phyloP scores from a whole-genome alignment of 2,113 vertebrate species.

The Thymallus thymallus region DNA sequence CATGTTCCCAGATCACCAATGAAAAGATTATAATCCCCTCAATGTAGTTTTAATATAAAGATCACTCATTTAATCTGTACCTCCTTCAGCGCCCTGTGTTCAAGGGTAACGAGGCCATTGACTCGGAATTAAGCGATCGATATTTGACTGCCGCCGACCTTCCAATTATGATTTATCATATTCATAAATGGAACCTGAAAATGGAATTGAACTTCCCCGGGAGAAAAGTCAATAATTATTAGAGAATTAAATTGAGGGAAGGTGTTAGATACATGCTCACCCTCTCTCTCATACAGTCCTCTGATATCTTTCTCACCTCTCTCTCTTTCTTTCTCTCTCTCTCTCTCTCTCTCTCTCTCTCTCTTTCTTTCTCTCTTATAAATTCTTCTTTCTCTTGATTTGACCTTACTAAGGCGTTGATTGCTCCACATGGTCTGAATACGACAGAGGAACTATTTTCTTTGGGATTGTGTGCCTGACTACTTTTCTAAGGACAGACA shows the following conservation, averaged over 20 bases:
- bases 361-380: too few relatives aligned
- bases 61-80: constrained; percentile 21
- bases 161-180: constrained; percentile 60
- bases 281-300: neutral
- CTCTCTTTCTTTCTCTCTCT: neutral
- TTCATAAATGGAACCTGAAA: constrained; percentile 50
- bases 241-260: constrained; percentile 39
- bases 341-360: too few relatives aligned
- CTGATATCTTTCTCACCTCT: neutral
- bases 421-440: too few relatives aligned
- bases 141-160: constrained; percentile 58
- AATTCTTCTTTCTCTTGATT: neutral
- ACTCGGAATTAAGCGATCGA: constrained; percentile 45
- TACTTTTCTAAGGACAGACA: too few relatives aligned
- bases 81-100: constrained; percentile 16
- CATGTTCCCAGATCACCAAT: too few relatives aligned
- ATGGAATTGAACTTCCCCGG: constrained; percentile 46
- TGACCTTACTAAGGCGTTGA: too few relatives aligned
- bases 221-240: constrained; percentile 58
- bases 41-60: constrained; percentile 11
- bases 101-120: constrained; percentile 25
- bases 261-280: constrained; percentile 30
- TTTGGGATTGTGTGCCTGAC: too few relatives aligned
- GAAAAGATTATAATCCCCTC: neutral
- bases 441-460: too few relatives aligned